phyloP scores from a whole-genome alignment of 37 sponge, comb jelly and placozoan genomes.

The Haliclona indistincta region DNA sequence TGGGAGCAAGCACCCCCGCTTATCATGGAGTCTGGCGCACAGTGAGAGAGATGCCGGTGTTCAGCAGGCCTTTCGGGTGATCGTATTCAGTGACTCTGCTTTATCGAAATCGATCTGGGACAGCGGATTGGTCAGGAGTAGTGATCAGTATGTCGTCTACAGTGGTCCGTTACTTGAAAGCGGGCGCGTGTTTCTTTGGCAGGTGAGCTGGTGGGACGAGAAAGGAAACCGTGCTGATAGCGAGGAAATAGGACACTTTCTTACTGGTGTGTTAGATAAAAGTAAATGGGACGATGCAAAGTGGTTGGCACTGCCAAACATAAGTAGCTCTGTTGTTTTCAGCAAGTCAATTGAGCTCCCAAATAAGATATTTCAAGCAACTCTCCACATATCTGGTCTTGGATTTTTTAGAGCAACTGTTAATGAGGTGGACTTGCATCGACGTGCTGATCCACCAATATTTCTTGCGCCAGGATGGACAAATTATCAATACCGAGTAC shows the following conservation, averaged over 20 bases:
- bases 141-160: not conserved
- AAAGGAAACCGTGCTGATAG: conserved; percentile 22
- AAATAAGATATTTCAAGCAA: conserved; percentile 5
- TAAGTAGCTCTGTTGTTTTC: conserved; percentile 20
- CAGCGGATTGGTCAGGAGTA: conserved; percentile 32
- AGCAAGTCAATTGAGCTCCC: not conserved
- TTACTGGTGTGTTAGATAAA: conserved; percentile 23
- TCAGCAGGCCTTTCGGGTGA: conserved; percentile 42
- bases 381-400: conserved; percentile 49
- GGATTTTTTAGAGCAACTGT: conserved; percentile 47
- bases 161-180: conserved; percentile 40
- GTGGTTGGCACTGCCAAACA: conserved; percentile 44
- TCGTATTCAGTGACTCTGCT: conserved; percentile 6
- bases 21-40: conserved; percentile 68
- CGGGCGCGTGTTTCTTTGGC: conserved; percentile 29
- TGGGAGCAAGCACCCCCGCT: conserved; percentile 35
- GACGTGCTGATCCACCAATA: conserved; percentile 17
- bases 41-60: conserved; percentile 29
- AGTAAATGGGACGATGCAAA: conserved; percentile 23
- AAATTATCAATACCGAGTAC: conserved; percentile 39
- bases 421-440: conserved; percentile 49
- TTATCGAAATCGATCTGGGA: conserved; percentile 38
- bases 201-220: conserved; percentile 65
- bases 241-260: conserved; percentile 42
- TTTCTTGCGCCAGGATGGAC: conserved; percentile 70